Percentiles rank a stretch among this genome's conserved stretches.
phyloP scores from a whole-genome alignment of 1,140 invertebrate genomes.

The Pectinophora gossypiella region DNA sequence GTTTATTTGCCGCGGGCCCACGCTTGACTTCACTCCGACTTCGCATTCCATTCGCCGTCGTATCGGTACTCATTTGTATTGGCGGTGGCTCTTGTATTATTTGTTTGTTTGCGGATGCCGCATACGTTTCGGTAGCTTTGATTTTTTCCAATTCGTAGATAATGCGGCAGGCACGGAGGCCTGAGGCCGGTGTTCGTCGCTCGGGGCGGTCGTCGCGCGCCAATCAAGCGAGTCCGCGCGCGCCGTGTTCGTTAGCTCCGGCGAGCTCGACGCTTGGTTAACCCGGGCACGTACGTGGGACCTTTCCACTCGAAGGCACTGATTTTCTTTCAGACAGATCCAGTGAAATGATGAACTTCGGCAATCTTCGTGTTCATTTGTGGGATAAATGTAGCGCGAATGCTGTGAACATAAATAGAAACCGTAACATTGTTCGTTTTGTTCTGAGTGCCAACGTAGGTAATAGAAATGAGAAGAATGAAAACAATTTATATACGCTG shows the following conservation, averaged over 20 bases:
- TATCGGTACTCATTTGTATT: conserved; percentile 72
- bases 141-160: conserved; percentile 71
- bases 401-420: not conserved
- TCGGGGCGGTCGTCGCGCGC: conserved; percentile 26
- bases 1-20: conserved; percentile 64
- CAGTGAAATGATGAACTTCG: conserved; percentile 41
- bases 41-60: conserved; percentile 52
- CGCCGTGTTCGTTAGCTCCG: conserved; percentile 60
- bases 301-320: conserved; percentile 60
- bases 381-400: conserved; percentile 24
- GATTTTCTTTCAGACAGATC: conserved; percentile 58
- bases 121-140: conserved; percentile 58
- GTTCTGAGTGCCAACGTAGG: not conserved
- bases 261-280: conserved; percentile 51
- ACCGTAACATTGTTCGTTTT: not conserved
- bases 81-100: conserved; percentile 60
- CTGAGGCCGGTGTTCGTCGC: conserved; percentile 34
- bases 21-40: conserved; percentile 55
- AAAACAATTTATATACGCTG: not conserved
- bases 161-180: conserved; percentile 55
- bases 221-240: conserved; percentile 63
- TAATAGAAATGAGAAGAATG: not conserved
- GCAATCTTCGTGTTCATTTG: conserved; percentile 35
- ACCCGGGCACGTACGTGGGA: conserved; percentile 60
- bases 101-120: conserved; percentile 69